A percentile compares a stretch with the other conserved stretches of the same genome.
These are phyloP conservation scores for Amiota communis DNA, from an alignment of 2,888 invertebrate genomes.

Conservation along the genomic window DNA sequence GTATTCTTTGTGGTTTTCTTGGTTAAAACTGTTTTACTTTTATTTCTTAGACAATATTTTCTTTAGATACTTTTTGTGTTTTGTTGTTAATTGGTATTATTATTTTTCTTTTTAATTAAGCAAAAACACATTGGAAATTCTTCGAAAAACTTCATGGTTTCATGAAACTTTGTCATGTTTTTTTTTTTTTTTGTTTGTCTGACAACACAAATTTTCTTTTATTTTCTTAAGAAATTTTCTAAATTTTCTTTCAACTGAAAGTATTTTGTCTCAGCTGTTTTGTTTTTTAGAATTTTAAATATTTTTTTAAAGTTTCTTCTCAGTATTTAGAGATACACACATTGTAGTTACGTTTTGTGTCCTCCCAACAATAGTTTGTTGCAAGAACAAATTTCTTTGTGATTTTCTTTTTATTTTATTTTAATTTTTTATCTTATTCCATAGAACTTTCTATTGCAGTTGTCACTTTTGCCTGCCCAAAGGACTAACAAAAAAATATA, in stretches of 20 bases:
- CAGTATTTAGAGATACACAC: not conserved
- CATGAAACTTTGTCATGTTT: not conserved
- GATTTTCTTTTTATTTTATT: not conserved
- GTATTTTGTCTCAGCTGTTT: not conserved
- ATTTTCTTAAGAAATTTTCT: too few species aligned
- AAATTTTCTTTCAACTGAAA: not conserved
- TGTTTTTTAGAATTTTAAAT: conserved; percentile 24
- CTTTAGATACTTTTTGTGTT: conserved; percentile 1
- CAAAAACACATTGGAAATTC: too few species aligned
- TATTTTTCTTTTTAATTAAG: conserved; percentile 1
- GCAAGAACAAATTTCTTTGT: not conserved
- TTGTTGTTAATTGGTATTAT: not conserved
- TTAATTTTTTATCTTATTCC: not conserved
- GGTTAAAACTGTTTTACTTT: too few species aligned
- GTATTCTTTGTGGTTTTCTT: conserved; percentile 1
- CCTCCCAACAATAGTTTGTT: not conserved
- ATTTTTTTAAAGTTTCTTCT: conserved; percentile 8
- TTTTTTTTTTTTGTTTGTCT: not conserved
- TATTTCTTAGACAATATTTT: not conserved
- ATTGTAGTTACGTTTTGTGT: conserved; percentile 5
- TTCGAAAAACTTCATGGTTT: not conserved
- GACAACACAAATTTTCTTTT: too few species aligned
- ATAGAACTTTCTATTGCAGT: not conserved
- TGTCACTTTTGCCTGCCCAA: not conserved
- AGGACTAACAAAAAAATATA: too few species aligned